Conservation (phyloP, 2,888 invertebrate genomes). For the Lepidochrysops patricia region DNA sequence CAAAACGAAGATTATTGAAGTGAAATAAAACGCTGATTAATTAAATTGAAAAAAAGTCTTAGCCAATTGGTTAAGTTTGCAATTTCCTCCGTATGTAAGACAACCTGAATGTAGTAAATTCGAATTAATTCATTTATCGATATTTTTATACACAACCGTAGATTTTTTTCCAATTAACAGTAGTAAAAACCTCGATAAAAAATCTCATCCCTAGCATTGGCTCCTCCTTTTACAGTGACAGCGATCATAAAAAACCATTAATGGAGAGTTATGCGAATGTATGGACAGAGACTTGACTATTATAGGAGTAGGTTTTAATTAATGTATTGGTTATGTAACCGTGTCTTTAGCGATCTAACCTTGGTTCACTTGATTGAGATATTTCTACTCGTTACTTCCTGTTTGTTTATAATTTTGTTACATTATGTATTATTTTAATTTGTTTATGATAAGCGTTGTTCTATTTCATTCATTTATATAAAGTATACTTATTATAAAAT, state of each 20-base stretch:
- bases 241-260: conserved; percentile 43
- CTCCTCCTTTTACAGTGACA: conserved; percentile 43
- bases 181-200: not conserved
- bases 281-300: conserved; percentile 37
- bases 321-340: conserved; percentile 57
- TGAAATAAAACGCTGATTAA: not conserved
- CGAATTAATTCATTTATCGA: not conserved
- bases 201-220: conserved; percentile 5
- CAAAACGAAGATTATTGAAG: not conserved
- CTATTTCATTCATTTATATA: not conserved
- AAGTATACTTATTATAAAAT: not conserved
- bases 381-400: conserved; percentile 45
- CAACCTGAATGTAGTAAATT: not conserved
- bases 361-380: conserved; percentile 61
- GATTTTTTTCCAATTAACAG: not conserved
- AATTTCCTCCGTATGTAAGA: not conserved
- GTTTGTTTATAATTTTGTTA: conserved; percentile 29
- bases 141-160: not conserved
- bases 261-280: conserved; percentile 24
- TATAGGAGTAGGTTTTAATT: conserved; percentile 57
- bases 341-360: conserved; percentile 54
- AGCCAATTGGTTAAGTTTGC: not conserved
- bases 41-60: not conserved
- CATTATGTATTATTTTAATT: conserved; percentile 15
- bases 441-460: conserved; percentile 14